These are phyloP conservation scores for Mungos mungo DNA, from an alignment of 2,113 vertebrate species.

Conservation along the genomic window DNA sequence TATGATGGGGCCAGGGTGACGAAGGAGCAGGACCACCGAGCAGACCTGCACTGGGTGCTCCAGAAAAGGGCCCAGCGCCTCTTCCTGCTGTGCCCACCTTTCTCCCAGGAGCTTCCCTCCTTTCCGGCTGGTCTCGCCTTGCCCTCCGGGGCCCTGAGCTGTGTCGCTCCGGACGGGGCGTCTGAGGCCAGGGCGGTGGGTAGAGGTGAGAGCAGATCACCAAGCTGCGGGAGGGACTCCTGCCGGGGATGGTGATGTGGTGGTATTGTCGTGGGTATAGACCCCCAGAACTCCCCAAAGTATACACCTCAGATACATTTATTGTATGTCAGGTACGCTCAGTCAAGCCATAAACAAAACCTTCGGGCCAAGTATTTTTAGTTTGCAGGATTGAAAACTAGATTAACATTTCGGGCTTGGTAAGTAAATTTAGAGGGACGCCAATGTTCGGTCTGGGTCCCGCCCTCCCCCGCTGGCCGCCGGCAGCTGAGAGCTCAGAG, in stretches of 20 bases:
- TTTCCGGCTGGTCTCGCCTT: neutral
- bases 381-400: neutral
- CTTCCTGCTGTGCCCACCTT: neutral
- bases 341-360: neutral
- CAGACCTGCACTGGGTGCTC: neutral
- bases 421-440: neutral
- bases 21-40: neutral
- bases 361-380: neutral
- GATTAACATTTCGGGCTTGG: neutral
- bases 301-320: neutral
- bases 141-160: neutral
- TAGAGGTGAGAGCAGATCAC: fast-evolving
- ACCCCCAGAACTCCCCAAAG: neutral
- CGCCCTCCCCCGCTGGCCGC: neutral
- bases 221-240: neutral
- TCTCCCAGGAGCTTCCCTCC: neutral
- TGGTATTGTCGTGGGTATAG: neutral
- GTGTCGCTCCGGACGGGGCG: neutral
- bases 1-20: neutral
- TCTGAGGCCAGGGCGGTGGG: too few species aligned
- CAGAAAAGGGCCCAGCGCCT: neutral
- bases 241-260: too few species aligned
- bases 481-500: neutral
- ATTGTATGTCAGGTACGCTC: neutral
- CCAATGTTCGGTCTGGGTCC: neutral